Evolutionary conservation across 2,113 vertebrate species (phyloP).

Genomic region (Pogonocichla stellata): DNA sequence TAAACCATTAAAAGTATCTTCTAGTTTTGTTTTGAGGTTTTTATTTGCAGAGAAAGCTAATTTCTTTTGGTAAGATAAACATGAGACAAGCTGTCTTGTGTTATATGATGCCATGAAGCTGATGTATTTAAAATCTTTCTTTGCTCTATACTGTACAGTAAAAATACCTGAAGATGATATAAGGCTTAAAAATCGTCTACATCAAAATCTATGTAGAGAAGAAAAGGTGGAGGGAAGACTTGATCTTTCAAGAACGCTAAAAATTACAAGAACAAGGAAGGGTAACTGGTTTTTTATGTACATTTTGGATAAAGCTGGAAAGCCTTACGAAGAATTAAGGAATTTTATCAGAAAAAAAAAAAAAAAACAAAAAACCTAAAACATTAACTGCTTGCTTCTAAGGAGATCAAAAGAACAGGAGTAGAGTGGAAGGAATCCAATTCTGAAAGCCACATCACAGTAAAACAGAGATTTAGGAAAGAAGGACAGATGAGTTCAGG

Average conservation of each 20-base stretch:
- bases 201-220: background rate
- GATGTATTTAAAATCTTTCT: background rate
- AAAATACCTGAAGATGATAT: background rate
- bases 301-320: background rate
- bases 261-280: background rate
- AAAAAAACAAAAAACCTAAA: too few species aligned
- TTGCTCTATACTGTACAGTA: background rate
- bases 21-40: background rate
- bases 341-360: background rate
- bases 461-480: background rate
- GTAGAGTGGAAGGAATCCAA: background rate
- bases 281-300: background rate
- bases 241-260: background rate
- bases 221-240: background rate
- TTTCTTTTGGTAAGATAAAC: background rate
- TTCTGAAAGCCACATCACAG: background rate
- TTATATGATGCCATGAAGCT: background rate
- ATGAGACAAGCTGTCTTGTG: background rate
- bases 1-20: background rate
- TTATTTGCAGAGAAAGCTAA: background rate
- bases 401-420: background rate
- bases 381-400: background rate
- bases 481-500: background rate
- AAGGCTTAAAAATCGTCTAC: background rate
- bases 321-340: background rate